Base-by-base conservation (phyloP, 2,888 invertebrate species). In the Stenoptilia bipunctidactyla region DNA sequence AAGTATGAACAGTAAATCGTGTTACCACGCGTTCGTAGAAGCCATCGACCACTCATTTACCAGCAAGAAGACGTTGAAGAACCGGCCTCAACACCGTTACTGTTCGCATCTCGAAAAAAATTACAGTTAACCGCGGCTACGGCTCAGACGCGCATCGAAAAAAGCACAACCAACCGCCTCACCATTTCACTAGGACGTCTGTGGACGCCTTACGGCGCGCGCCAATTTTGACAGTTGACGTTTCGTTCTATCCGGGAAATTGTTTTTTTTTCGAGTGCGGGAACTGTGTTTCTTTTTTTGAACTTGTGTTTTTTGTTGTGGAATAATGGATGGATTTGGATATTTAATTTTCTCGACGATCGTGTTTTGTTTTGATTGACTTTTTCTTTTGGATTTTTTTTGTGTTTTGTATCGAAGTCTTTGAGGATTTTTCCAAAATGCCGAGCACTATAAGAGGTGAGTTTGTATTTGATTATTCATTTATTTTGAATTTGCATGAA, bases 371-470 rank as follows among this genome's bases (percentile, higher is more conserved):
- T 51, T 53, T 51, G 53, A 47, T 13, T 36, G 40, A 49, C 47
- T 49, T 45, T 54, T 49, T 53, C 50, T 49, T 20, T 48, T 51
- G 42, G 48, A 47, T 30, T 45, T 51, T 55, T n/a, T n/a, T 15
- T 42, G 48, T 49, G 50, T 50, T 53, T 54, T 55, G 49, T 47
- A 42, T 39, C 40, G 40, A 39, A 44, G 37, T 40, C 50, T 45
- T 38, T 45, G 51, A 67, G 70, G 74, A 72, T 70, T 58, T 61
- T 51, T 45, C 41, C 71, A 83, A 74, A 67, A 85, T 84, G 85
- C 85, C 85, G 46, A 85, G 85, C 55, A 84, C 85, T 49, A 84
- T 84, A 56, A 53, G 84, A 84, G 84, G 85, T 84, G 51, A 20
- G 75, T 65, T 49, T 45, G 40, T 38, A 46, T 33, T 39, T 42